Evolutionary conservation across 2,797 vertebrate species (phyloP).

Genomic region (Enteromius anoplus): DNA sequence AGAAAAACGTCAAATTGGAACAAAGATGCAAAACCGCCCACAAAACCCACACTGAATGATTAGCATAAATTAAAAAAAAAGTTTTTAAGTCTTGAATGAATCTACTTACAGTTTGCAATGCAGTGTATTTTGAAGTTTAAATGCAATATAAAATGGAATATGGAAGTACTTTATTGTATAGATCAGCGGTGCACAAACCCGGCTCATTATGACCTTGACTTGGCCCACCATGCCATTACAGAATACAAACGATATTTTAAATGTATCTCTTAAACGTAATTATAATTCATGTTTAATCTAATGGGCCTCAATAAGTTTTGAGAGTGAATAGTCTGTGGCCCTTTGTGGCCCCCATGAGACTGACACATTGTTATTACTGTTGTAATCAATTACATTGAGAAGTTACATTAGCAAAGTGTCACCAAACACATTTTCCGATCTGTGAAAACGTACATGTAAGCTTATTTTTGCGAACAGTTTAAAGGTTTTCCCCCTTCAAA

Average conservation of each 20-base stretch:
- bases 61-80: not conserved
- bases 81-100: constrained; percentile 9
- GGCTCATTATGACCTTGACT: not conserved
- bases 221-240: not conserved
- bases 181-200: not conserved
- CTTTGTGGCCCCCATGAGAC: not conserved
- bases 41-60: not conserved
- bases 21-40: not conserved
- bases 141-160: not conserved
- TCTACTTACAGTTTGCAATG: not conserved
- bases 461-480: not conserved
- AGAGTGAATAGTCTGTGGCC: too few relatives aligned
- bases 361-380: not conserved
- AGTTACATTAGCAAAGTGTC: not conserved
- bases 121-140: not conserved
- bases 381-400: not conserved
- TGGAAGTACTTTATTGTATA: not conserved
- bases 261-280: not conserved
- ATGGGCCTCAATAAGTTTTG: not conserved
- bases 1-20: constrained; percentile 1
- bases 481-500: not conserved
- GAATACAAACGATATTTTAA: not conserved
- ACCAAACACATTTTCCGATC: not conserved
- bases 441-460: not conserved
- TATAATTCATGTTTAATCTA: not conserved